Base-by-base conservation (phyloP, 2,797 vertebrate genomes). In the Menidia menidia region DNA sequence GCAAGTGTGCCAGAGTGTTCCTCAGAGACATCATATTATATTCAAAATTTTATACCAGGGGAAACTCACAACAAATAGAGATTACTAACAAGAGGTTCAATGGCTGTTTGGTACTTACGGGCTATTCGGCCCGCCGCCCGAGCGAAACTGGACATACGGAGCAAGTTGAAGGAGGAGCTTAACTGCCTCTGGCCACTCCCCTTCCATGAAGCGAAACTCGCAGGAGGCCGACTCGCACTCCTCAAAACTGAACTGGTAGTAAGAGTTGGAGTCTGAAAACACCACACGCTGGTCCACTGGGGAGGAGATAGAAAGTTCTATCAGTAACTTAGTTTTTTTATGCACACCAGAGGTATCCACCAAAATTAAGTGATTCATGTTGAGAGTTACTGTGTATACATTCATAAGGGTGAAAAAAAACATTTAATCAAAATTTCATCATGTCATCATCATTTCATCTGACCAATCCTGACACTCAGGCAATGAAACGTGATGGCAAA, bases 201-300 rank as follows among this genome's bases (percentile, higher is more conserved):
- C 96, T 60, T 97, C 96, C 78, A 94, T 95, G 64, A 84, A 83
- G 80, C 97, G 95, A 84, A 96, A 98, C 82, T 98, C 96, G 75
- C 97, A 98, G 90, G 95, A 96, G 16, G 95, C 81, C 0, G 95
- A 95, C 64, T 95, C 96, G 51, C 96, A 98, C 87, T 99, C 97
- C 78, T 98, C 97, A 0, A 96, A 96, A 57, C 97, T 98, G 92
- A 99, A 99, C 92, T 98, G 97, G 88, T 98, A 99, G 92, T 97
- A 97, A n/a, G 95, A 92, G 64, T 97, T 96, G 50, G 92, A 94
- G 78, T 99, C 97, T 43, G 97, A 96, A 87, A 99, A 99, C 84
- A 94, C 95, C 19, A 96, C 92, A 60, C 97, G 95, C 79, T 96
- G 96, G 88, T 98, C 97, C 92, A 97, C 97, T 98, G 91, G 75